Conservation (phyloP, 2,888 invertebrate species). For the Rugalucina vietnamica region DNA sequence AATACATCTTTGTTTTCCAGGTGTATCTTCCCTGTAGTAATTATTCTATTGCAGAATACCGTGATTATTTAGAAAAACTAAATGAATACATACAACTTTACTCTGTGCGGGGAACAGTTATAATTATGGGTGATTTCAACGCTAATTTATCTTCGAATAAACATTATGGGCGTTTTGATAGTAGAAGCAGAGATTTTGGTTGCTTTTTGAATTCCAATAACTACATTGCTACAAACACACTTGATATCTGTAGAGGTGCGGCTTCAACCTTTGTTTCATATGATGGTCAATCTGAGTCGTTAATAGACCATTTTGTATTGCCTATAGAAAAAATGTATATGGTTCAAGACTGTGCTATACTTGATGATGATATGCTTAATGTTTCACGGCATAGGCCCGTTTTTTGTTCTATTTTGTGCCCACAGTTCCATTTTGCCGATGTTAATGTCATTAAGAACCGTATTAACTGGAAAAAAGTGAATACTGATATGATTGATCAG, state of each 20-base stretch:
- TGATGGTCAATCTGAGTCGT: neutral
- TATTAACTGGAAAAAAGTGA: neutral
- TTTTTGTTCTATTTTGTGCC: neutral
- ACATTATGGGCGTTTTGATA: neutral
- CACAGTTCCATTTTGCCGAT: neutral
- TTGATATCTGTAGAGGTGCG: neutral
- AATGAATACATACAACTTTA: neutral
- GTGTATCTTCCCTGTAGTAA: neutral
- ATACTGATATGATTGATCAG: neutral
- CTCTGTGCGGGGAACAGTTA: neutral
- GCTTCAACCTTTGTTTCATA: neutral
- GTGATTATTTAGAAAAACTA: neutral
- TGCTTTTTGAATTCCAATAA: neutral
- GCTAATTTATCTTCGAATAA: neutral
- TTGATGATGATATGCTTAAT: conserved; percentile 1
- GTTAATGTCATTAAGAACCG: neutral
- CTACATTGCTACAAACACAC: conserved; percentile 2
- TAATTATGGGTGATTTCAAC: conserved; percentile 1
- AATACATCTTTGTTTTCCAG: neutral
- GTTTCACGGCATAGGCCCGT: neutral
- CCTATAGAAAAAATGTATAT: neutral
- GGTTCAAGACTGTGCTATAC: neutral
- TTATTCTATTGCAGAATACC: conserved; percentile 4
- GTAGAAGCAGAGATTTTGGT: neutral
- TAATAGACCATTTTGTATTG: neutral